A percentile compares a stretch with the other conserved stretches of the same genome.
Evolutionary conservation across 2,113 vertebrate genomes (phyloP).

Genomic region (Sinocyclocheilus maitianheensis): DNA sequence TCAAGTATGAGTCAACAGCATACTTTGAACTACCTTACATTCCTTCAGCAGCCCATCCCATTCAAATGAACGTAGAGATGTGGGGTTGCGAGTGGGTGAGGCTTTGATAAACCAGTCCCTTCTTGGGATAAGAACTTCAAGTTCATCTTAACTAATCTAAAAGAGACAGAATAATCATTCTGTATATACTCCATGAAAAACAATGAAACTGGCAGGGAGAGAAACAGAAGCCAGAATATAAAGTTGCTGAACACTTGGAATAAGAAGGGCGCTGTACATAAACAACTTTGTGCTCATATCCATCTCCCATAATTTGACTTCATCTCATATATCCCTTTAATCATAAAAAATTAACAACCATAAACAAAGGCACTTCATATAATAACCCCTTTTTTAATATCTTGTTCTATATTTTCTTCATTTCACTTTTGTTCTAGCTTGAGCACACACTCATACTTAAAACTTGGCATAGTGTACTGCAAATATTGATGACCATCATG

Average conservation of each 20-base stretch:
- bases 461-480: too few species aligned
- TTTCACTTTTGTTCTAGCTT: too few species aligned
- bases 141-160: neutral
- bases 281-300: neutral
- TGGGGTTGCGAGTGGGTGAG: neutral
- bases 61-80: neutral
- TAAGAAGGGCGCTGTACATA: neutral
- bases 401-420: too few species aligned
- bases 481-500: too few species aligned
- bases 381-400: too few species aligned
- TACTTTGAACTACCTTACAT: slow-evolving; percentile 8
- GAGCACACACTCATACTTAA: too few species aligned
- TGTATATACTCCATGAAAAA: neutral
- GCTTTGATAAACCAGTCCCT: slow-evolving; percentile 11
- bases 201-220: neutral
- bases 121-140: neutral
- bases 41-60: slow-evolving; percentile 24
- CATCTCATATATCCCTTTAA: neutral
- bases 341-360: neutral
- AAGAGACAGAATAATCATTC: neutral
- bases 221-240: neutral
- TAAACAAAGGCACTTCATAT: neutral
- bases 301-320: neutral
- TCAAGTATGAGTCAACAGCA: slow-evolving; percentile 13
- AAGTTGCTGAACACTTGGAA: neutral